Conservation (phyloP, 2,113 vertebrate species). For the Galeopterus variegatus region DNA sequence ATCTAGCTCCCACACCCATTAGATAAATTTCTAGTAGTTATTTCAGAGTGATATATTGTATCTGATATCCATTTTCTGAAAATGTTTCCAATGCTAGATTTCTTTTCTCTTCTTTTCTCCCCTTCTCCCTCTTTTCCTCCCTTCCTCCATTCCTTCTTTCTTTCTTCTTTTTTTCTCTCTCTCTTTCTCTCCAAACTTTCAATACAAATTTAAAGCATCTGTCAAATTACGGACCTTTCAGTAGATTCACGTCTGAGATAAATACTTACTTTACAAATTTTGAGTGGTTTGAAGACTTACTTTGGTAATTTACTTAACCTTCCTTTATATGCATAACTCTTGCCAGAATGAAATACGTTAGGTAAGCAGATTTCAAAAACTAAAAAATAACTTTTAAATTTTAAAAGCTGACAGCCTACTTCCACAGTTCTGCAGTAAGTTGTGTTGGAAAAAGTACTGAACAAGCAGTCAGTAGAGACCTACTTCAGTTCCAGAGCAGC, state of each 20-base stretch:
- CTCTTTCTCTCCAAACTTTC: conserved; percentile 28
- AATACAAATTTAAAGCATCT: conserved; percentile 69
- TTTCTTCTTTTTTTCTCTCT: not conserved
- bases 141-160: not conserved
- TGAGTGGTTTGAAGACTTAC: not conserved
- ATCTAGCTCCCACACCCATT: not conserved
- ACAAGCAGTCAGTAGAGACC: not conserved
- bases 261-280: conserved; percentile 47
- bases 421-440: not conserved
- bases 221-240: conserved; percentile 34
- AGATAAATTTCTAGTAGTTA: not conserved
- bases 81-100: not conserved
- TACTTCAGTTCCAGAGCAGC: not conserved
- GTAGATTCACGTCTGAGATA: conserved; percentile 43
- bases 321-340: conserved; percentile 58
- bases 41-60: conserved; percentile 4
- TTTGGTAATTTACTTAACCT: conserved; percentile 49
- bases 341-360: conserved; percentile 42
- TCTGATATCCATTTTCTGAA: not conserved
- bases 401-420: conserved; percentile 44
- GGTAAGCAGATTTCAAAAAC: conserved; percentile 37
- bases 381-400: conserved; percentile 62
- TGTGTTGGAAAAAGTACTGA: not conserved
- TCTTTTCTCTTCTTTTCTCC: not conserved
- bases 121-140: too few species aligned